These are phyloP conservation scores for Siderastrea siderea DNA, from an alignment of 92 coral and sea anemone species.

Conservation along the genomic window DNA sequence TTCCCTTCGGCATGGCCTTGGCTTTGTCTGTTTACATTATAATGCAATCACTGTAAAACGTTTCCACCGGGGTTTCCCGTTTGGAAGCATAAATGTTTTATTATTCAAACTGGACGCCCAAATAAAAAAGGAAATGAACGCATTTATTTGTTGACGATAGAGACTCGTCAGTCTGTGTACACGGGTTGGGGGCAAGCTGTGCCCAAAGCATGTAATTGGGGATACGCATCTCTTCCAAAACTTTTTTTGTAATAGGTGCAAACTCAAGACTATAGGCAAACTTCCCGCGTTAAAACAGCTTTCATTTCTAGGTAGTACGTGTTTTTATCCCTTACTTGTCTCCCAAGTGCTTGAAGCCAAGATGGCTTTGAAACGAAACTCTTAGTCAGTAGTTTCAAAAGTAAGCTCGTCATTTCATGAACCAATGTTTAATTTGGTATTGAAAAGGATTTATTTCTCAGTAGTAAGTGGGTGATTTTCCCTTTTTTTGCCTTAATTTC, in stretches of 20 bases:
- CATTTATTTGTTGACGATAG: not conserved
- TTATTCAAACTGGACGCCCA: slow-evolving; percentile 7
- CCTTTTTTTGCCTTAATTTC: not conserved
- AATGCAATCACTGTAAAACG: slow-evolving; percentile 9
- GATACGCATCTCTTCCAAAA: too few species aligned
- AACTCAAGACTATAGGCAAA: too few species aligned
- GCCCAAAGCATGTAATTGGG: too few species aligned
- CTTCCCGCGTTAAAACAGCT: too few species aligned
- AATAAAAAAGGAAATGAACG: slow-evolving; percentile 25
- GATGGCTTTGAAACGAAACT: too few species aligned
- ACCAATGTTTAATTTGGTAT: not conserved
- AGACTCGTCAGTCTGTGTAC: not conserved
- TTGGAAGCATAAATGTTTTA: not conserved
- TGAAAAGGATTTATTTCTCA: not conserved
- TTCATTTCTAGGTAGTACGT: too few species aligned
- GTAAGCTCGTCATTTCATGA: too few species aligned
- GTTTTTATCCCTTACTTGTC: too few species aligned
- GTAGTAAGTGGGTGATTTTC: not conserved
- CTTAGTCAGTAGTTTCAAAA: too few species aligned
- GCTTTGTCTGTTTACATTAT: slow-evolving; percentile 21
- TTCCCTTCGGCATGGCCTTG: slow-evolving; percentile 22
- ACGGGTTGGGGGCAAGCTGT: not conserved
- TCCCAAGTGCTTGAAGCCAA: too few species aligned
- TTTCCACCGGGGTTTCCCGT: slow-evolving; percentile 24
- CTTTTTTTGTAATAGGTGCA: too few species aligned